Evolutionary conservation across 2,888 invertebrate species (phyloP), one percentile per base, ranked within the genome.

Genomic region (Thera obeliscata): DNA sequence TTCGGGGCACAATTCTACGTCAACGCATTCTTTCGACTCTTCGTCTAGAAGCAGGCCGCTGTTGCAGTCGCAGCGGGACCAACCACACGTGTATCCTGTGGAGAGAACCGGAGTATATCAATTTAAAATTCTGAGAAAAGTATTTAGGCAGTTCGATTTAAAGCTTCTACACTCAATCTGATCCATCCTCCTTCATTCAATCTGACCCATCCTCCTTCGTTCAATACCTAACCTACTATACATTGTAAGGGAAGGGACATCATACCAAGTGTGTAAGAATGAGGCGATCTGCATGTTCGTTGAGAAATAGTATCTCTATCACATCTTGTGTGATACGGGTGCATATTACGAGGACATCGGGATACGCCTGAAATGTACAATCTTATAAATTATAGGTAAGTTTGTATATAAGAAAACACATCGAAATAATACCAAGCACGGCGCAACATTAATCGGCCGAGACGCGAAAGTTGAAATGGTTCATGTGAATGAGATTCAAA

Each of bases 41-140:
- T 89, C 89, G 33, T 88, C 82, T 4, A 87, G 68, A 0, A 89
- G 49, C 11, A 80, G 12, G 2, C 85, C 76, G 0, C 81, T 84
- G 62, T 87, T 86, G 74, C 91, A 91, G 61, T 91, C 91, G 64
- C 91, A 91, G 0, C 91, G 80, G 1, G 90, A 90, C 91, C 91
- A 91, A n/a, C 91, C 91, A 67, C 91, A 91, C 0, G 89, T 88
- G 70, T 81, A 90, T 0, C 91, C 91, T 90, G 75, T 36, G 8
- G 41, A 58, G 7, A 38, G 33, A 57, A 36, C 46, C 3, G 36
- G 6, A 33, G 8, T 58, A 8, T 9, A 38, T 49, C 3, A 36
- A 36, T 55, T 3, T 8, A 22, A 50, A 7, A 22, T 22, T 50
- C 50, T 22, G 12, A 50, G 7, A n/a, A 50, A 50, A 7, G 22